Base-by-base conservation (phyloP, 2,797 vertebrate genomes). In the Acipenser transmontanus region DNA sequence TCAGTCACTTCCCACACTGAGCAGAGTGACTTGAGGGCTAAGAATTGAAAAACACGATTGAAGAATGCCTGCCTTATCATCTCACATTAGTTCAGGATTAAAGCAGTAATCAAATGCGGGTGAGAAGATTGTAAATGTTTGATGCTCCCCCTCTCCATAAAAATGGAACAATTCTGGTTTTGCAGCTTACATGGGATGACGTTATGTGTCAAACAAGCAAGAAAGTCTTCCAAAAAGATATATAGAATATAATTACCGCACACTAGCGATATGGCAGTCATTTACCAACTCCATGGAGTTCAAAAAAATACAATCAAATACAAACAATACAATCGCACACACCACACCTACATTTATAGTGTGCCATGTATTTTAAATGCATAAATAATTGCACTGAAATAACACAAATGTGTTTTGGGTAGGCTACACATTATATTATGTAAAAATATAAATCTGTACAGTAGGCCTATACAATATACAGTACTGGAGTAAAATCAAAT, bases 41-140 rank as follows among this genome's bases (percentile, higher is more conserved):
- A 34, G 34, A 34, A 34, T 3, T 6, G n/a, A 34, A 34, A 59
- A 60, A 49, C 34, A 34, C 49, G 61, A 56, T n/a, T 7, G 12
- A 59, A 48, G 34, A 4, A 34, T 34, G 34, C 34, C 34, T 34
- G 34, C 34, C 34, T 34, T 34, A 34, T 34, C 34, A 52, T 47
- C 49, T 6, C 10, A 6, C 52, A 65, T 47, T 52, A 50, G 34
- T 64, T 67, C 70, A 61, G 67, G 64, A 50, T 49, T 3, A 54
- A 47, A 50, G 59, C 14, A 50, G 47, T 62, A 64, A 2, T 65
- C n/a, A 51, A 6, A 73, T 2, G 48, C 56, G 60, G 56, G 47
- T 10, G 6, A 48, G 7, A 17, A 11, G 20, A 48, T n/a, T 13
- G 12, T 6, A 56, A 52, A 47, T 65, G 13, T 11, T 34, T 52